These are phyloP conservation scores for Lamprologus ornatipinnis DNA, from an alignment of 2,113 vertebrate species.

Conservation along the genomic window DNA sequence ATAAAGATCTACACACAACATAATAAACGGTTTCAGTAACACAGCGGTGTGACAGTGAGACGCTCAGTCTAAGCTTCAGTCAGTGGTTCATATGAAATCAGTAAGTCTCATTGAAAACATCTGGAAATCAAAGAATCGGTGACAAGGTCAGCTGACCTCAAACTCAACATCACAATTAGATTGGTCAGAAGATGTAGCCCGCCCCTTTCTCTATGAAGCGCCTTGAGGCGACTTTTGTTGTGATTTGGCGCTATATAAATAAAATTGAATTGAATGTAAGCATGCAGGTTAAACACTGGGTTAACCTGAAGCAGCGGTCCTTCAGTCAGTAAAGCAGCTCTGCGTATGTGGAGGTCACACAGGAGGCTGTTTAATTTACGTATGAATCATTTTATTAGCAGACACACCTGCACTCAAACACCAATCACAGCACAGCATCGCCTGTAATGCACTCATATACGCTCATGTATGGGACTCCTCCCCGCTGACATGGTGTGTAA, in stretches of 20 bases:
- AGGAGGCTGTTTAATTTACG: not conserved
- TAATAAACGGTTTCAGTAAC: not conserved
- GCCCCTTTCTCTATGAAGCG: not conserved
- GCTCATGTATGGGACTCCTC: not conserved
- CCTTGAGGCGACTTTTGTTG: not conserved
- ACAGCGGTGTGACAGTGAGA: not conserved
- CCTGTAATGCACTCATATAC: not conserved
- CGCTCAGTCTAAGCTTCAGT: not conserved
- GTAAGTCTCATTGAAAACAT: not conserved
- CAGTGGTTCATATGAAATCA: not conserved
- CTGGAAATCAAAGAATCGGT: not conserved
- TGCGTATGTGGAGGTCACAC: not conserved
- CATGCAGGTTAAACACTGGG: not conserved
- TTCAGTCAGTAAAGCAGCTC: not conserved
- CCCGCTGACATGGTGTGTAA: not conserved
- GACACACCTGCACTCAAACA: not conserved
- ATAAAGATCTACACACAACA: not conserved
- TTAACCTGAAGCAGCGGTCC: not conserved
- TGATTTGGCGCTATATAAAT: not conserved
- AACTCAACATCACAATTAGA: not conserved
- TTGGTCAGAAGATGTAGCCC: not conserved
- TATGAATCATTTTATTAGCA: not conserved
- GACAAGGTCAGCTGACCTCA: not conserved
- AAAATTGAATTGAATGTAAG: not conserved
- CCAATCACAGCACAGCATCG: not conserved